A percentile compares a stretch with the other conserved stretches of the same genome.
phyloP scores from a whole-genome alignment of 2,797 vertebrate genomes.

The Tokudaia tokunoshimensis region DNA sequence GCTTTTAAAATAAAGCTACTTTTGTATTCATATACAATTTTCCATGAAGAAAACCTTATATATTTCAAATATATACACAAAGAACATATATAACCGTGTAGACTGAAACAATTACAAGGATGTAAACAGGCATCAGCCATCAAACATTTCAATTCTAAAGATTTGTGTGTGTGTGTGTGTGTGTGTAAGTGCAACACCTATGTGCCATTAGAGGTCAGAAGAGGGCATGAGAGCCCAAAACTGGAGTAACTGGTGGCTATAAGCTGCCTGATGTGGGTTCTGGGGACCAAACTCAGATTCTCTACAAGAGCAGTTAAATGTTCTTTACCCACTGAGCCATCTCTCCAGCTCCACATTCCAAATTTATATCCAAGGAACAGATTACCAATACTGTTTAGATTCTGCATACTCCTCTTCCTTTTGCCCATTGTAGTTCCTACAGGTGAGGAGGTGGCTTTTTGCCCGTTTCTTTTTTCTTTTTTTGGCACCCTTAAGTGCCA shows the following conservation, averaged over 20 bases:
- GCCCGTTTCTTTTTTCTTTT: not conserved
- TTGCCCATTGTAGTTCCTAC: not conserved
- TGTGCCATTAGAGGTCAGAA: not conserved
- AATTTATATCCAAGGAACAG: not conserved
- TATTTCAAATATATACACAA: not conserved
- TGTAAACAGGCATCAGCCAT: not conserved
- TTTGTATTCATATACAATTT: constrained; percentile 20
- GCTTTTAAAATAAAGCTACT: not conserved
- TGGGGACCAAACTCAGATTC: too few species aligned
- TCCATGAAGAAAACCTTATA: not conserved
- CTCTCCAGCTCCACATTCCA: too few species aligned
- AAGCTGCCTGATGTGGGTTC: not conserved
- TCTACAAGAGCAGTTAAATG: not conserved
- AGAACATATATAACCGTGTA: not conserved
- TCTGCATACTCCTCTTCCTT: not conserved
- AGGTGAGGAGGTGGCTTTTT: not conserved
- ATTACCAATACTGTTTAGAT: not conserved
- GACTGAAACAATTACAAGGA: not conserved
- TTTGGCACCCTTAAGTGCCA: not conserved
- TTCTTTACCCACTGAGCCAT: not conserved
- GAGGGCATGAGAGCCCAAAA: not conserved
- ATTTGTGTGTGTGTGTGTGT: not conserved
- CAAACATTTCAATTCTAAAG: not conserved
- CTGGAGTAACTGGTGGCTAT: not conserved
- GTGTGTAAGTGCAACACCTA: not conserved